Conservation (phyloP, 2,888 invertebrate genomes). For the Nephrotoma guestfalica region DNA sequence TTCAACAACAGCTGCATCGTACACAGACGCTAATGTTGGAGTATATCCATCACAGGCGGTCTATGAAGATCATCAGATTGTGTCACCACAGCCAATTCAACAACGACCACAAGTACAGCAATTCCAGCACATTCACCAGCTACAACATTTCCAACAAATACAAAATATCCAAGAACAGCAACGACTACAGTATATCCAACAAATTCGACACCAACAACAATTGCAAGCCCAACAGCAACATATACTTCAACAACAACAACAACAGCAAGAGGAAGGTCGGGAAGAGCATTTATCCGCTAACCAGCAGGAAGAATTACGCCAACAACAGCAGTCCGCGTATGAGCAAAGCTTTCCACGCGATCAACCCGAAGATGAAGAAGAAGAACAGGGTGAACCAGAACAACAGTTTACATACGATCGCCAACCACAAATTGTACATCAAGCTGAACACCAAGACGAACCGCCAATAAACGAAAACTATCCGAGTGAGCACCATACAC, state of each 20-base stretch:
- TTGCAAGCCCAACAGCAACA: background rate
- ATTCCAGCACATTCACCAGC: slow-evolving; percentile 4
- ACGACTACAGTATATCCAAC: slow-evolving; percentile 4
- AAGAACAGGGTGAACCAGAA: background rate
- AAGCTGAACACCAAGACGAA: background rate
- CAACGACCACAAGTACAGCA: background rate
- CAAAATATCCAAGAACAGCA: slow-evolving; percentile 7
- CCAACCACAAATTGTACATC: slow-evolving; percentile 3
- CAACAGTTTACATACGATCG: background rate
- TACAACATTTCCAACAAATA: slow-evolving; percentile 1
- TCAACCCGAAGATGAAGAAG: background rate
- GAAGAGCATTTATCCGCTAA: background rate
- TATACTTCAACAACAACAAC: background rate
- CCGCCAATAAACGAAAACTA: slow-evolving; percentile 22
- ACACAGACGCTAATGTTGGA: background rate
- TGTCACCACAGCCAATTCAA: slow-evolving; percentile 2
- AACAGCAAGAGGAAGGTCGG: background rate
- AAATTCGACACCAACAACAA: slow-evolving; percentile 7
- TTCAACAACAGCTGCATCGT: background rate
- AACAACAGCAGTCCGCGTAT: background rate
- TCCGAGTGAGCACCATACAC: slow-evolving; percentile 28
- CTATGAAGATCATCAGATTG: background rate
- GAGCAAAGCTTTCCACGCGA: background rate
- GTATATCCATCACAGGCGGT: background rate
- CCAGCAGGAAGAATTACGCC: background rate